Percentiles rank a stretch among this genome's conserved stretches.
Evolutionary conservation across 37 sponge, comb jelly and placozoan species (phyloP).

Genomic region (Hexactinellida sp.): DNA sequence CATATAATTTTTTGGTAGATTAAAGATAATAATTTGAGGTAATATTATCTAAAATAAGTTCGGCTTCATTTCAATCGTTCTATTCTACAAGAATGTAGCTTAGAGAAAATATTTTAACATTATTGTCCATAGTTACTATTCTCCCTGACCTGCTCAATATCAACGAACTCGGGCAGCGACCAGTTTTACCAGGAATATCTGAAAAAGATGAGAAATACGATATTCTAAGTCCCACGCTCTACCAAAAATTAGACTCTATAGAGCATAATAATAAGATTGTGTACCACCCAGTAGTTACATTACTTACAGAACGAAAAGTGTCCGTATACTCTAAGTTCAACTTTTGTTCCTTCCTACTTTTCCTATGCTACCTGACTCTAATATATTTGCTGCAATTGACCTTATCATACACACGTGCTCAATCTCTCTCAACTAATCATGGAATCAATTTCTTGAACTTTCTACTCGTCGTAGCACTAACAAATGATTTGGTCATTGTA

Average conservation of each 20-base stretch:
- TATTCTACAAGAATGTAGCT: no score
- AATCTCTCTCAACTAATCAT: neutral
- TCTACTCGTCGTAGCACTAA: neutral
- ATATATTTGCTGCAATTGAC: neutral
- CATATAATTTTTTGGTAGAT: neutral
- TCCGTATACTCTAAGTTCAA: neutral
- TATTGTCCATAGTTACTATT: neutral
- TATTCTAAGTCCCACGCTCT: neutral
- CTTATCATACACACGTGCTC: neutral
- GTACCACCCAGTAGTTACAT: neutral
- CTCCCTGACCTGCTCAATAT: neutral
- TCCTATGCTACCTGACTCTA: neutral
- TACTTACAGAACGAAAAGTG: neutral
- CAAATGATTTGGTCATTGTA: neutral
- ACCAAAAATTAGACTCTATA: neutral
- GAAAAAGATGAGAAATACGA: neutral
- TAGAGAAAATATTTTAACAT: no score
- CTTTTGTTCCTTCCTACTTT: neutral
- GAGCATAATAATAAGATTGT: neutral
- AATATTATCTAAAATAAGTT: no score
- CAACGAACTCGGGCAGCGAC: neutral
- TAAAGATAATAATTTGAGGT: no score
- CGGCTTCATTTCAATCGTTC: no score
- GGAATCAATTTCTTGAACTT: constrained; percentile 11
- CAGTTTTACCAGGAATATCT: neutral